Conservation (phyloP, 2,797 vertebrate species). For the Anolis apletophallus region DNA sequence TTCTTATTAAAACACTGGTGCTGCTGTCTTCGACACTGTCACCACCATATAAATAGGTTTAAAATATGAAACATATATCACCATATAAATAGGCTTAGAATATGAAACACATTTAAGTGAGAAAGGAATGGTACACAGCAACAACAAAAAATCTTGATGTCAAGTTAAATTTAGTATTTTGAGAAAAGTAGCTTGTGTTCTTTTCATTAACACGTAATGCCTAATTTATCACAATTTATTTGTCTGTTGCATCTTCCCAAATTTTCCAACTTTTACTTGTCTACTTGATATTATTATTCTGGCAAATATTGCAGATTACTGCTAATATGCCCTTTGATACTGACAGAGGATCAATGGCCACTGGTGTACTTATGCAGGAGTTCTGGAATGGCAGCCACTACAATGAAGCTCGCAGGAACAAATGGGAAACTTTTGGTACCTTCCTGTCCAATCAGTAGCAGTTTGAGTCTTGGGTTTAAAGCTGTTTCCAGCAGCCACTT, state of each 20-base stretch:
- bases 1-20: constrained; percentile 62
- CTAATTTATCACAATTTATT: constrained; percentile 33
- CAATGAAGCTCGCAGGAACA: no score
- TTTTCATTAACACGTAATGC: constrained; percentile 31
- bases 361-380: neutral
- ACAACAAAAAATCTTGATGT: constrained; percentile 9
- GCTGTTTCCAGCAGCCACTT: no score
- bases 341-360: neutral
- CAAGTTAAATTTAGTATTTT: constrained; percentile 34
- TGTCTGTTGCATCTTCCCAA: neutral
- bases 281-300: neutral
- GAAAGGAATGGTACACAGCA: constrained; percentile 28
- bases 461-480: no score
- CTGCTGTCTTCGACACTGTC: constrained; percentile 53
- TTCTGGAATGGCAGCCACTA: no score
- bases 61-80: neutral
- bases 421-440: no score
- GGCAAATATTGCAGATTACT: neutral
- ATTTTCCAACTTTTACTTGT: neutral
- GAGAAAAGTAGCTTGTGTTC: neutral
- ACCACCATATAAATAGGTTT: constrained; percentile 38
- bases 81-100: constrained; percentile 33
- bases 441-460: no score
- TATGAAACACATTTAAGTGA: neutral
- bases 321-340: no score